Evolutionary conservation across 92 coral and sea anemone species (phyloP).

Genomic region (Epizoanthus scotinus): DNA sequence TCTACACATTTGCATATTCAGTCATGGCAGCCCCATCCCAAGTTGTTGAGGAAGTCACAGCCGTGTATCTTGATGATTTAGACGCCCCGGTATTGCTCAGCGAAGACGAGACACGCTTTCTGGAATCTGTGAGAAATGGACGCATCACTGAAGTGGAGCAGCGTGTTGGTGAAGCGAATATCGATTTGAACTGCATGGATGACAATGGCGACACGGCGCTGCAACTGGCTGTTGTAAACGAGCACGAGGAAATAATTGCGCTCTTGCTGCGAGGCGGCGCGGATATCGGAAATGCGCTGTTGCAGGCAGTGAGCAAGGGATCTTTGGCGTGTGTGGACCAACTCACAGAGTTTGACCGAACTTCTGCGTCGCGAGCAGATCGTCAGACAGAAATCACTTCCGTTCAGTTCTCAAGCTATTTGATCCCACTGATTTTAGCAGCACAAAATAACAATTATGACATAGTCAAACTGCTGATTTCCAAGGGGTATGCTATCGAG

Average conservation of each 20-base stretch:
- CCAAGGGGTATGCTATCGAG: conserved; percentile 63
- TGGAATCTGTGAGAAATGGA: conserved; percentile 30
- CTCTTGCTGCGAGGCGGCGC: conserved; percentile 30
- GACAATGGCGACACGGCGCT: conserved; percentile 40
- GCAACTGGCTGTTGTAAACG: conserved; percentile 40
- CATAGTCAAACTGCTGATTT: conserved; percentile 60
- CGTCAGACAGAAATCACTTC: not conserved
- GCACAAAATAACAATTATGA: conserved; percentile 68
- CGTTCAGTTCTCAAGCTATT: conserved; percentile 24
- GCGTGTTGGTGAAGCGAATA: not conserved
- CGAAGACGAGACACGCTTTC: conserved; percentile 30
- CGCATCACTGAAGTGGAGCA: conserved; percentile 5
- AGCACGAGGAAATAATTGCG: conserved; percentile 10
- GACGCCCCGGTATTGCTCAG: conserved; percentile 15
- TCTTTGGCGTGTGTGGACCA: conserved; percentile 32
- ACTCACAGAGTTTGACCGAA: conserved; percentile 8
- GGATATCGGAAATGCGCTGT: conserved; percentile 38
- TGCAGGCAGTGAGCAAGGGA: conserved; percentile 42
- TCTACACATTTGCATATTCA: too few relatives aligned
- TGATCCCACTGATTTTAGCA: conserved; percentile 62
- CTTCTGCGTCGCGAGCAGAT: not conserved
- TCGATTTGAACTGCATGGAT: conserved; percentile 42
- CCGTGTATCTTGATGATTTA: not conserved
- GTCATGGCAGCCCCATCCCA: conserved; percentile 10
- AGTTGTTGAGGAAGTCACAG: not conserved